Evolutionary conservation across 2,888 invertebrate genomes (phyloP).

Genomic region (Gandaritis pyraliata): DNA sequence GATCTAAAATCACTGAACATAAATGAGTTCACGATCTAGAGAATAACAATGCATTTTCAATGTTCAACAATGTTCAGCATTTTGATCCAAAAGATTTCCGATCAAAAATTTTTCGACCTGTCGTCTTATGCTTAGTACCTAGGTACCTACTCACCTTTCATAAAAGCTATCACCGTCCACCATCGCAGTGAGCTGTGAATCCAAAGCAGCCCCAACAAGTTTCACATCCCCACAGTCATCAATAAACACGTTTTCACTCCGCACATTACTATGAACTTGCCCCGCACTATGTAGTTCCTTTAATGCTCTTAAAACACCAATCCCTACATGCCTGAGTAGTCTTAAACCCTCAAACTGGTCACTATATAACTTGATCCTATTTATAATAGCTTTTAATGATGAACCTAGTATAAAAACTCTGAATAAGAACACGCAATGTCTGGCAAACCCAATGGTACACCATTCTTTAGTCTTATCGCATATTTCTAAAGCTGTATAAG

Average conservation of each 20-base stretch:
- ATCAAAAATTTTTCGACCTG: no score
- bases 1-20: no score
- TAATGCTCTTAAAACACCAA: constrained; percentile 89
- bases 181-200: constrained; percentile 86
- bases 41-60: no score
- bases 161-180: constrained; percentile 66
- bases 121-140: no score
- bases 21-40: no score
- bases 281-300: constrained; percentile 92
- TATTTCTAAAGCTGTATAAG: constrained; percentile 90
- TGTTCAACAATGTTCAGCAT: no score
- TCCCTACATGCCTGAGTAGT: constrained; percentile 86
- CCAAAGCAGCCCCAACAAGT: constrained; percentile 88
- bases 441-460: constrained; percentile 52
- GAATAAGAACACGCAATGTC: constrained; percentile 86
- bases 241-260: constrained; percentile 89
- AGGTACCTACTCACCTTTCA: constrained; percentile 63
- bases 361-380: constrained; percentile 52
- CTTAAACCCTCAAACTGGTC: constrained; percentile 65
- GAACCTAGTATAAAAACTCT: constrained; percentile 87
- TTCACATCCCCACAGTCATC: constrained; percentile 86
- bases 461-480: constrained; percentile 84
- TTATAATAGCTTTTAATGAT: constrained; percentile 63
- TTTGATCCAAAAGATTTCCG: no score
- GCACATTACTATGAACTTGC: constrained; percentile 92